phyloP scores from a whole-genome alignment of 2,888 invertebrate species.

The Scaptomyza reducta region DNA sequence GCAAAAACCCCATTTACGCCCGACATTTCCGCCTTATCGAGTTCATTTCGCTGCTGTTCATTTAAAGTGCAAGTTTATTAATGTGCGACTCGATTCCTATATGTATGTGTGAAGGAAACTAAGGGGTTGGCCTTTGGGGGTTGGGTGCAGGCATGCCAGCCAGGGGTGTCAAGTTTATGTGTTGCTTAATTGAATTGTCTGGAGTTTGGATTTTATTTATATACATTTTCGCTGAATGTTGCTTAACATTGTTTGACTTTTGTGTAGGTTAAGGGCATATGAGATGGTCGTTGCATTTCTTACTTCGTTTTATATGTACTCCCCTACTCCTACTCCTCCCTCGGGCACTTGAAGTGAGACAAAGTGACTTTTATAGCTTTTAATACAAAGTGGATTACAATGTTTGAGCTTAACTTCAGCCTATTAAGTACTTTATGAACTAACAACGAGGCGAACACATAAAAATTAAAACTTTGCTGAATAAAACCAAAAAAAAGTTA shows the following conservation, averaged over 20 bases:
- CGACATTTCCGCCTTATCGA: conserved; percentile 17
- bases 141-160: conserved; percentile 16
- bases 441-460: conserved; percentile 22
- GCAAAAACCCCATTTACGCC: background rate
- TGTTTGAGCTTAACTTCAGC: conserved; percentile 53
- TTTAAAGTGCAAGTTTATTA: conserved; percentile 73
- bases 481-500: conserved; percentile 26
- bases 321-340: too few relatives aligned
- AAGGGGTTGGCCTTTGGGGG: background rate
- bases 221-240: conserved; percentile 39
- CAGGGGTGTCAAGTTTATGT: conserved; percentile 71
- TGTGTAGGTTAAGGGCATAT: conserved; percentile 17
- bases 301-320: conserved; percentile 9
- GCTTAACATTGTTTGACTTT: conserved; percentile 26
- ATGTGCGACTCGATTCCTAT: conserved; percentile 53
- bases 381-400: conserved; percentile 58
- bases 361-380: conserved; percentile 38
- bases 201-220: conserved; percentile 46
- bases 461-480: conserved; percentile 30
- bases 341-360: conserved; percentile 8
- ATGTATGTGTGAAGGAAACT: background rate
- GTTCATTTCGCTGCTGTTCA: conserved; percentile 56
- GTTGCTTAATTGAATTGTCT: conserved; percentile 75
- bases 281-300: conserved; percentile 1
- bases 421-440: conserved; percentile 60